Conservation (phyloP, 2,113 vertebrate genomes). For the Macrotis lagotis region DNA sequence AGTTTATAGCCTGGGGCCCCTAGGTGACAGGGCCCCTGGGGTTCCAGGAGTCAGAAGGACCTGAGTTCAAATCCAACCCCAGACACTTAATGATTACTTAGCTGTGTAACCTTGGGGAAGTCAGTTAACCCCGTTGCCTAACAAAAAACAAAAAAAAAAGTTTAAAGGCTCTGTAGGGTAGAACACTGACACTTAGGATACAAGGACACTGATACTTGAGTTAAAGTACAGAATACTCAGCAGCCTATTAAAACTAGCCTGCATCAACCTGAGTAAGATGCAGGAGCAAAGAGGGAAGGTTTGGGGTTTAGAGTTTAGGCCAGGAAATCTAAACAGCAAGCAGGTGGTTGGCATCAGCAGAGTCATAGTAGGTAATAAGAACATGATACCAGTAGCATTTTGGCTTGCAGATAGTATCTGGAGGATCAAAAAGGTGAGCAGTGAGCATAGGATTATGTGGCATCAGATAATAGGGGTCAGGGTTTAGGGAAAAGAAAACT, state of each 20-base stretch:
- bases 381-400: background rate
- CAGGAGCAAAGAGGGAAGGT: background rate
- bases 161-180: background rate
- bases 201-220: background rate
- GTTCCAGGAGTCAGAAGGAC: no score
- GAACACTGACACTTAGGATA: background rate
- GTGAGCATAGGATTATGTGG: background rate
- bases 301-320: background rate
- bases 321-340: background rate
- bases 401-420: background rate
- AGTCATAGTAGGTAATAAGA: background rate
- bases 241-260: background rate
- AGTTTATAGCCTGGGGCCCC: no score
- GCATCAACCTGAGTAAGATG: background rate
- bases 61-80: no score
- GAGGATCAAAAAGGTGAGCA: background rate
- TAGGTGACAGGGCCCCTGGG: no score
- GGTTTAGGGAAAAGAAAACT: background rate
- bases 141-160: no score
- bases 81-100: no score
- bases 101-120: no score
- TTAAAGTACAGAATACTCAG: background rate
- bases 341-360: background rate
- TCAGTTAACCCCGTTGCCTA: no score
- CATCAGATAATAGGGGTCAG: background rate